These are phyloP conservation scores for Rhinopomastus cyanomelas DNA, from an alignment of 2,113 vertebrate species.

Conservation along the genomic window DNA sequence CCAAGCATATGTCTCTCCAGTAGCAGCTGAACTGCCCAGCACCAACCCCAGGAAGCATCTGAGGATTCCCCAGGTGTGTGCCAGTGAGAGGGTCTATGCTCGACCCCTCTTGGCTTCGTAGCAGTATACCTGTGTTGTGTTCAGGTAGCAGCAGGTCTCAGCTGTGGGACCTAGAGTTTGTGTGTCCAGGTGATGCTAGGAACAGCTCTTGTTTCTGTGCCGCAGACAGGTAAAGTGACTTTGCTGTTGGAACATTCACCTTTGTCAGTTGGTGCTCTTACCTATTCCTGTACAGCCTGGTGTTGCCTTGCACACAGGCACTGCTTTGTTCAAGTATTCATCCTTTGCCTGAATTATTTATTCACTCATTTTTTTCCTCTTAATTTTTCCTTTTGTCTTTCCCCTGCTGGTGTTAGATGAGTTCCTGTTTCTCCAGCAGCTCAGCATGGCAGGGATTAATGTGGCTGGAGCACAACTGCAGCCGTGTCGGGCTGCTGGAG, in stretches of 20 bases:
- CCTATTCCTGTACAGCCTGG: background rate
- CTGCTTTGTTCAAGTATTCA: conserved; percentile 54
- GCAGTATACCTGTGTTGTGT: accelerated
- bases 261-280: background rate
- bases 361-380: conserved; percentile 40
- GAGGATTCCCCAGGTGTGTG: accelerated
- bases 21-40: background rate
- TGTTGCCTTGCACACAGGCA: background rate
- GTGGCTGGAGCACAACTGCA: conserved; percentile 1
- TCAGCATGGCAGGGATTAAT: conserved; percentile 69
- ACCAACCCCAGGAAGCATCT: accelerated
- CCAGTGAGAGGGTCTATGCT: accelerated
- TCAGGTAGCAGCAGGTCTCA: background rate
- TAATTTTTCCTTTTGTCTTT: conserved; percentile 71
- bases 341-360: conserved; percentile 65
- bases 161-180: background rate
- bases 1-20: accelerated
- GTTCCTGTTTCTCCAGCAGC: conserved; percentile 66
- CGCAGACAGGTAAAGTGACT: background rate
- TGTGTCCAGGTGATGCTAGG: background rate
- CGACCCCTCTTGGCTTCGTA: background rate
- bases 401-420: conserved; percentile 63
- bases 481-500: conserved; percentile 7
- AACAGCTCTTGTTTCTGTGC: background rate
- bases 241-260: background rate